phyloP scores from a whole-genome alignment of 2,797 vertebrate genomes.

The Poeciliopsis turneri region DNA sequence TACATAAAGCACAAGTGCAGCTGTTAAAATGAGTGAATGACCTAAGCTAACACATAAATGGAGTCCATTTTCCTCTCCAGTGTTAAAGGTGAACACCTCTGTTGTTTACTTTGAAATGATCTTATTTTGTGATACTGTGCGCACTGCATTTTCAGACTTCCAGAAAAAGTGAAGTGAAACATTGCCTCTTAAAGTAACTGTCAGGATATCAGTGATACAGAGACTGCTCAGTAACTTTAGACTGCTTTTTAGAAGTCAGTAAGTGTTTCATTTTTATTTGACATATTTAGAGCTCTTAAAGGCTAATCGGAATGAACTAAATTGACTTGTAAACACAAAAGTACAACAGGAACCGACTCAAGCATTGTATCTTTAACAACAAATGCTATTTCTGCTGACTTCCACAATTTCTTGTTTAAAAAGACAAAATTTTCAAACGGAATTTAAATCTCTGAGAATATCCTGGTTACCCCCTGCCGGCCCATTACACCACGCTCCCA shows the following conservation, averaged over 20 bases:
- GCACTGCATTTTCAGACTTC: background rate
- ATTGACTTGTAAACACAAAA: background rate
- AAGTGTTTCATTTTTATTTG: background rate
- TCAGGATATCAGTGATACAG: background rate
- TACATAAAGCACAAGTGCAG: background rate
- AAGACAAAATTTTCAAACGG: background rate
- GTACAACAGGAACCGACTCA: background rate
- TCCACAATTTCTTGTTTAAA: background rate
- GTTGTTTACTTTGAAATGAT: background rate
- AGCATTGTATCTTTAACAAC: background rate
- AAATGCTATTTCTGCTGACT: background rate
- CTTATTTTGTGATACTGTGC: background rate
- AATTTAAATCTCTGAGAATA: background rate
- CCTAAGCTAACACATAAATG: background rate
- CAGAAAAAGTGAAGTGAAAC: background rate
- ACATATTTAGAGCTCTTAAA: background rate
- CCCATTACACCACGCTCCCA: background rate
- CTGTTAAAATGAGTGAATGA: background rate
- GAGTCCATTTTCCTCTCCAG: background rate
- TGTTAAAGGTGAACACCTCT: background rate
- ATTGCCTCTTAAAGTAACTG: background rate
- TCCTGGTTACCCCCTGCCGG: background rate
- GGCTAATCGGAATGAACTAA: background rate
- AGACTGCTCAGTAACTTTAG: background rate
- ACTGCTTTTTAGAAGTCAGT: background rate